phyloP scores from a whole-genome alignment of 1,140 invertebrate species.

The Solen grandis region DNA sequence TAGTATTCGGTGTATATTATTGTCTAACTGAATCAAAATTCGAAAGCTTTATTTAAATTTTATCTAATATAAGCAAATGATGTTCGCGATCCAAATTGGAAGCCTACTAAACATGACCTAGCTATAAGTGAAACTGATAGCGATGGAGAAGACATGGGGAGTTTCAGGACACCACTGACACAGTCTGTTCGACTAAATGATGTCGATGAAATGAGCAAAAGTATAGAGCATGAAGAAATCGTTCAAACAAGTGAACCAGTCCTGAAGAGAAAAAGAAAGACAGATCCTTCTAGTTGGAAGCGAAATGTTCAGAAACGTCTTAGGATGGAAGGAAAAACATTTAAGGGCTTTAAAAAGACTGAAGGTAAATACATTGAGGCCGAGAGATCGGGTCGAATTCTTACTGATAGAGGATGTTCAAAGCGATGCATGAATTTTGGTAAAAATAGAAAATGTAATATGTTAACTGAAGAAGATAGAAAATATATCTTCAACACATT shows the following conservation, averaged over 20 bases:
- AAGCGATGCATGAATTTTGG: no score
- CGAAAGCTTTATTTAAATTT: no score
- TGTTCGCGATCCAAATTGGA: background rate
- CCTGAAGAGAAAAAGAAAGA: background rate
- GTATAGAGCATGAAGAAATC: background rate
- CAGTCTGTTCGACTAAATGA: background rate
- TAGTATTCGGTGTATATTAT: no score
- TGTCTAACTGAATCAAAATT: no score
- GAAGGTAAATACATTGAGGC: background rate
- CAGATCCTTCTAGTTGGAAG: background rate
- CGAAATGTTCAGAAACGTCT: constrained; percentile 1
- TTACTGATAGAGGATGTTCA: background rate
- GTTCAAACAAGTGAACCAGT: background rate
- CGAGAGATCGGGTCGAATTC: constrained; percentile 5
- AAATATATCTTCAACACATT: background rate
- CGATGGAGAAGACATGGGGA: background rate
- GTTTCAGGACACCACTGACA: background rate
- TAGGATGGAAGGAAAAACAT: constrained; percentile 16
- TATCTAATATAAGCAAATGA: background rate
- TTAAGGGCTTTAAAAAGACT: constrained; percentile 6
- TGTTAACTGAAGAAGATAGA: constrained; percentile 14
- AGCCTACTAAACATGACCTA: background rate
- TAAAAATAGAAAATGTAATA: no score
- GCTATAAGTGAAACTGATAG: background rate
- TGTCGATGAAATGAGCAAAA: background rate